phyloP scores from a whole-genome alignment of 1,140 invertebrate genomes.

The Neocloeon triangulifer region DNA sequence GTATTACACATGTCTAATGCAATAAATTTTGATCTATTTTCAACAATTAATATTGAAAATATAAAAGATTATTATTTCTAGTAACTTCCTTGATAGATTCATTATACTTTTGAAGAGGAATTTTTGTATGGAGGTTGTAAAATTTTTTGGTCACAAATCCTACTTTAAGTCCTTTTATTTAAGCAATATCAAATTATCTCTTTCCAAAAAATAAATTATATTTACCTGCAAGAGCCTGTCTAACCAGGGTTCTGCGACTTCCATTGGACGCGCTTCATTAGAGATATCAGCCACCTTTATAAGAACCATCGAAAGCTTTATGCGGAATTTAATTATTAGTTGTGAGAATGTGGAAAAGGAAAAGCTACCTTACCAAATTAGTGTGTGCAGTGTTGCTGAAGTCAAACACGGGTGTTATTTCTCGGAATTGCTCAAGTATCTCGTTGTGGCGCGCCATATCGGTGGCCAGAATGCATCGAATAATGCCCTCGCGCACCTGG shows the following conservation, averaged over 20 bases:
- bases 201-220: slow-evolving; percentile 1
- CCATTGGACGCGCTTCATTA: slow-evolving; percentile 64
- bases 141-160: too few relatives aligned
- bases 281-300: slow-evolving; percentile 77
- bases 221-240: slow-evolving; percentile 39
- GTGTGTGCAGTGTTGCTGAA: slow-evolving; percentile 49
- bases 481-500: slow-evolving; percentile 53
- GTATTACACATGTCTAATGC: too few relatives aligned
- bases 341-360: slow-evolving; percentile 2
- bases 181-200: too few relatives aligned
- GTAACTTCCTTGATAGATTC: background rate
- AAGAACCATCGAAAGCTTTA: slow-evolving; percentile 57
- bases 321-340: slow-evolving; percentile 1
- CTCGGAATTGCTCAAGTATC: slow-evolving; percentile 54
- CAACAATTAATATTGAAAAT: too few relatives aligned
- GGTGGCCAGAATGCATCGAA: slow-evolving; percentile 62
- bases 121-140: too few relatives aligned
- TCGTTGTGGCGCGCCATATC: slow-evolving; percentile 78
- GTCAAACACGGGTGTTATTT: slow-evolving; percentile 45
- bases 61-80: too few relatives aligned
- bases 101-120: background rate
- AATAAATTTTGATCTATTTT: too few relatives aligned
- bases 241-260: slow-evolving; percentile 67
- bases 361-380: slow-evolving; percentile 38
- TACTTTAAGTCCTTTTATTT: too few relatives aligned